A percentile compares a stretch with the other conserved stretches of the same genome.
Evolutionary conservation across 1,140 invertebrate species (phyloP).

Genomic region (Tyrophagus putrescentiae): DNA sequence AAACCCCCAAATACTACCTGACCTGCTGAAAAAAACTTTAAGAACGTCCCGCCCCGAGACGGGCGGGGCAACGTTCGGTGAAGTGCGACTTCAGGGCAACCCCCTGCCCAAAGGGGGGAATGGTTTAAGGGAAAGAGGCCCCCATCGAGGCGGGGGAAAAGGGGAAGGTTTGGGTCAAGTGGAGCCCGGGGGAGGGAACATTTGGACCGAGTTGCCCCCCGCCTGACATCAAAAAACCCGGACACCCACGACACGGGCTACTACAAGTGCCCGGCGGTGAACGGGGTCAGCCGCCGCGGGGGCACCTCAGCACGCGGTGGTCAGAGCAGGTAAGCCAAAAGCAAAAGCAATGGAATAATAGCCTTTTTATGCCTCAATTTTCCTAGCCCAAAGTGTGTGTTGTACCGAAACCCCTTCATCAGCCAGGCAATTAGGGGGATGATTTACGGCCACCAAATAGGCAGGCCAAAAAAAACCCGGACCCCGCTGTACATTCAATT

Average conservation of each 20-base stretch:
- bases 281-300: constrained; percentile 44
- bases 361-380: constrained; percentile 16
- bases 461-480: no score
- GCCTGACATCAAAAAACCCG: constrained; percentile 44
- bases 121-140: constrained; percentile 54
- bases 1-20: constrained; percentile 2
- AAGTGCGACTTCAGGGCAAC: constrained; percentile 49
- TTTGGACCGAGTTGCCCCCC: constrained; percentile 30
- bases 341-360: no score
- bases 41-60: constrained; percentile 47
- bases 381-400: neutral
- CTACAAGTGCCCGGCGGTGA: constrained; percentile 50
- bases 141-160: constrained; percentile 40
- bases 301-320: no score
- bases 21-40: constrained; percentile 17
- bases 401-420: neutral
- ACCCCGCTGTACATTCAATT: no score
- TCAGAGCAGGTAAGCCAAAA: constrained; percentile 41
- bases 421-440: neutral
- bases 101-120: constrained; percentile 40
- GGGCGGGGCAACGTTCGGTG: constrained; percentile 45
- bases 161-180: constrained; percentile 39
- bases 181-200: constrained; percentile 18
- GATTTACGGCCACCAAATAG: no score
- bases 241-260: constrained; percentile 50